Conservation (phyloP, 2,797 vertebrate species). For the Myotis findleyi region DNA sequence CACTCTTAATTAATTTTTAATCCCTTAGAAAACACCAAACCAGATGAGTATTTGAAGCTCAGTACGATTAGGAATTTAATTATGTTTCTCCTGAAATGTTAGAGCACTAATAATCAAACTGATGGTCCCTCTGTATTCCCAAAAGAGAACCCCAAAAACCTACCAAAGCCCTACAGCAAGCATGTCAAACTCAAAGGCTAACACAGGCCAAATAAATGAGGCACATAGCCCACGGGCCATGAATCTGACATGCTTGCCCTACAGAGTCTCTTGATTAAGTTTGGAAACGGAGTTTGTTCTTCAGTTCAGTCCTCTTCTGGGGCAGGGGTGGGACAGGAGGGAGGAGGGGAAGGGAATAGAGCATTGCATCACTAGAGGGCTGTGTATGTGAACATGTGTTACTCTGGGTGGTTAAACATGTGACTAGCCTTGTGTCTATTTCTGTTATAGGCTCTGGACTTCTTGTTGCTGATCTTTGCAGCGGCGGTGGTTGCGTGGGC, state of each 20-base stretch:
- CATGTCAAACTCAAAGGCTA: no score
- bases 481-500: conserved; percentile 93
- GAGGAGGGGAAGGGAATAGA: background rate
- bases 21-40: conserved; percentile 24
- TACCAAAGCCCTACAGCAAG: background rate
- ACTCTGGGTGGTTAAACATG: background rate
- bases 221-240: accelerated
- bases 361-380: background rate
- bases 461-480: conserved; percentile 93
- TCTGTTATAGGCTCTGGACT: conserved; percentile 90
- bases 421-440: conserved; percentile 66
- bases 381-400: background rate
- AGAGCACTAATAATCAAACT: conserved; percentile 35
- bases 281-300: conserved; percentile 45
- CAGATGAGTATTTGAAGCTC: background rate
- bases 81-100: conserved; percentile 31
- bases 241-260: no score
- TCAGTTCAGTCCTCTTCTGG: conserved; percentile 8
- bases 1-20: background rate
- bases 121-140: background rate
- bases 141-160: background rate
- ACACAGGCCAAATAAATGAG: no score
- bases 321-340: background rate
- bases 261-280: background rate
- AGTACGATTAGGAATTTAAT: background rate